These are phyloP conservation scores for Astreopora myriophthalma DNA, from an alignment of 64 coral and sea anemone genomes.

Conservation along the genomic window DNA sequence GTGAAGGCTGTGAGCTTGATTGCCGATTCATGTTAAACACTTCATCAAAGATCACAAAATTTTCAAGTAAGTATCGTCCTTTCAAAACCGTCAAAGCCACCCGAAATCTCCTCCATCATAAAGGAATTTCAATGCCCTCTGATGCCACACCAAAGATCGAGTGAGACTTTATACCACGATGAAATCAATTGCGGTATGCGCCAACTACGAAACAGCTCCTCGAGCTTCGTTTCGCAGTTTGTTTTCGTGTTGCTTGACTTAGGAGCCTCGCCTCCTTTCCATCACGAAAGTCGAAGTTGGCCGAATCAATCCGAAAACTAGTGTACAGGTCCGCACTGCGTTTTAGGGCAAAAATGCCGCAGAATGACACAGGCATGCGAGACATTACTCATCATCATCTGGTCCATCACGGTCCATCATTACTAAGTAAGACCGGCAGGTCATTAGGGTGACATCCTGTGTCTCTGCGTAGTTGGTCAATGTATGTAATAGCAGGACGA, in stretches of 20 bases:
- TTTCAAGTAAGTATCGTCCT: constrained; percentile 3
- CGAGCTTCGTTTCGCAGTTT: not conserved
- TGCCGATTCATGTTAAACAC: constrained; percentile 63
- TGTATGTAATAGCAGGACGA: too few species aligned
- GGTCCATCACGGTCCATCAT: too few species aligned
- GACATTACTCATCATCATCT: too few species aligned
- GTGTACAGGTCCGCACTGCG: not conserved
- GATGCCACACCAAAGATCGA: not conserved
- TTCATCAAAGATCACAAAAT: not conserved
- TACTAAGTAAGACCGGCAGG: too few species aligned
- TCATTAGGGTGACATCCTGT: too few species aligned
- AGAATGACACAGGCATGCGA: too few species aligned
- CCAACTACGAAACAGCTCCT: not conserved
- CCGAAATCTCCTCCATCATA: not conserved
- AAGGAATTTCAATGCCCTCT: not conserved
- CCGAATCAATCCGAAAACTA: not conserved
- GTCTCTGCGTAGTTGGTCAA: too few species aligned
- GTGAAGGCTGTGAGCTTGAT: constrained; percentile 52
- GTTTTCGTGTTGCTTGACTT: constrained; percentile 25
- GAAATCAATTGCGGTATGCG: not conserved
- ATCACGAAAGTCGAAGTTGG: not conserved
- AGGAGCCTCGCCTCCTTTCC: constrained; percentile 31
- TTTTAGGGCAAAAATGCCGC: too few species aligned
- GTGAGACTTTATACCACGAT: not conserved
- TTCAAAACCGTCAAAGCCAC: not conserved